Percentiles rank a stretch among this genome's conserved stretches.
These are phyloP conservation scores for Smithornis capensis DNA, from an alignment of 2,113 vertebrate genomes.

Conservation along the genomic window DNA sequence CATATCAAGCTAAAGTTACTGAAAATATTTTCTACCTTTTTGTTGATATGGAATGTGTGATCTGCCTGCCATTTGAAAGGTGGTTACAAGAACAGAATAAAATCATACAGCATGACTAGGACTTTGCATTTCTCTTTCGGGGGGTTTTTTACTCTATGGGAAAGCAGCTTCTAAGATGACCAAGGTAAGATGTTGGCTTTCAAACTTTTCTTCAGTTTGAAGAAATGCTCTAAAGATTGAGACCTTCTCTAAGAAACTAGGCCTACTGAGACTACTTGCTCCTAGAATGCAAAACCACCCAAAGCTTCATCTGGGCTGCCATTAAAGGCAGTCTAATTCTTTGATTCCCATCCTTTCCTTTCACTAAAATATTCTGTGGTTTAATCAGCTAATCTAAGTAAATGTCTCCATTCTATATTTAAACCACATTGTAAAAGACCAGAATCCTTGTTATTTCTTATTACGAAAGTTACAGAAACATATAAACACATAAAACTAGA, in stretches of 20 bases:
- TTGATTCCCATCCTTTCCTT: neutral
- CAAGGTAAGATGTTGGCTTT: neutral
- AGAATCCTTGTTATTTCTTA: neutral
- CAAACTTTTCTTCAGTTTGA: neutral
- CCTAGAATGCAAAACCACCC: neutral
- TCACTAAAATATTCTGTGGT: neutral
- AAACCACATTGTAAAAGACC: neutral
- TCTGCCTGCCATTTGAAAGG: slow-evolving; percentile 15
- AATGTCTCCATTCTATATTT: neutral
- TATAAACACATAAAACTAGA: neutral
- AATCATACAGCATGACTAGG: neutral
- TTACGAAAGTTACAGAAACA: neutral
- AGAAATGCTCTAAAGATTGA: neutral
- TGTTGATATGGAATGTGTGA: neutral
- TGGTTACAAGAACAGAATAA: slow-evolving; percentile 36
- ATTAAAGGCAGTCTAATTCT: neutral
- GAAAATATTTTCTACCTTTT: slow-evolving; percentile 56
- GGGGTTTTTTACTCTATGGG: neutral
- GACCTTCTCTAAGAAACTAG: neutral
- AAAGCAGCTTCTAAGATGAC: neutral
- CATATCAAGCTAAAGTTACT: slow-evolving; percentile 22
- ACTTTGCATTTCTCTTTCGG: neutral
- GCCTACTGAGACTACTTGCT: neutral
- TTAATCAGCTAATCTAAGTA: neutral
- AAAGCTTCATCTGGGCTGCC: neutral